Base-by-base conservation (phyloP, 2,797 vertebrate genomes). In the Ciconia nigra region DNA sequence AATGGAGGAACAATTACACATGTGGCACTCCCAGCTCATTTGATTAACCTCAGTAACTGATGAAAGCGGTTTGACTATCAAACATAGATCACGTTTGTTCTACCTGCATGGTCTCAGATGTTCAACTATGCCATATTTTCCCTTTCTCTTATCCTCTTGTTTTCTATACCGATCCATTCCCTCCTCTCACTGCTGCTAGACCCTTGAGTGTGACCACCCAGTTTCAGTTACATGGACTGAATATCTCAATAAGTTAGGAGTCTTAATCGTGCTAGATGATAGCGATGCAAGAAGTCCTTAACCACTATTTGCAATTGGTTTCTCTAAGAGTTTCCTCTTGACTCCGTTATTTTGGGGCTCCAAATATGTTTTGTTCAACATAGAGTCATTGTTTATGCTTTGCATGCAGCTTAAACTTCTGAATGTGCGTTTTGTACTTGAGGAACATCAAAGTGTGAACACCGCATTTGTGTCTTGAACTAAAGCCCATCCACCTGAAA, bases 161-260 rank as follows among this genome's bases (percentile, higher is more conserved):
- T 94, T 91, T 76, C 37, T 74, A 4, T 84, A 37, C 52, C 4
- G 3, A 2, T 59, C 84, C 26, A 5, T 84, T 83, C 65, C 66
- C n/a, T 92, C 22, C 51, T 82, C 55, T 94, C 59, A 21, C 42
- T 93, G 79, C 42, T 31, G 22, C 26, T 88, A 44, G 47, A 49
- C 33, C 58, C 58, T 35, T 88, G 46, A 87, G 42, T 46, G 33
- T 87, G 76, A 90, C 72, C 66, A 88, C 72, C 90, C 89, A 94
- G 95, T 95, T 95, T 96, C 93, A 93, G 89, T 93, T 97, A 87
- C 57, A 55, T 55, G 49, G 65, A 62, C 29, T 57, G 29, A 76
- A 18, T 59, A 57, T 57, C 42, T 59, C 13, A 12, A 2, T 39
- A 65, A 83, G 18, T 79, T 58, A 47, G 18, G 73, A 26, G 20